Evolutionary conservation across 1,140 invertebrate genomes (phyloP), one percentile per base, ranked within the genome.

Genomic region (Maniola jurtina): DNA sequence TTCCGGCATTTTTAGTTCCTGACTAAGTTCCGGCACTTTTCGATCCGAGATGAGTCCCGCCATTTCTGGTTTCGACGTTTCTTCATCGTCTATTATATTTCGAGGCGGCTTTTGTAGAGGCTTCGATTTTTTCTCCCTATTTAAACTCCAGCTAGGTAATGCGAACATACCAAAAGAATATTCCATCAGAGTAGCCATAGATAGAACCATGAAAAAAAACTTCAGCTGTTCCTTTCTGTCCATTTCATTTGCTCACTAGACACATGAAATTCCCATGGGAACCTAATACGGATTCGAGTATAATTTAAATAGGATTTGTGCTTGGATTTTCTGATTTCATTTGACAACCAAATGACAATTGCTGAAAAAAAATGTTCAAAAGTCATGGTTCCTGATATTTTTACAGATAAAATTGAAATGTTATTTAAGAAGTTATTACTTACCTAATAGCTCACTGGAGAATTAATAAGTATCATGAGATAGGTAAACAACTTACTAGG

Each of bases 151-250:
- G 33, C 38, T 15, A 10, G 71, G 68, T 33, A 65, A 42, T 36
- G 68, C 48, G 47, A 84, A 71, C 33, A 83, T 55, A 8, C 83
- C 82, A 45, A 68, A 84, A 1, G 84, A 86, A 65, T 81, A 87
- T 6, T 74, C 72, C 6, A 87, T 40, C 33, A 76, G 57, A 4
- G 80, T 73, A n/a, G 75, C 65, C 80, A 82, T 83, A 3, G 84
- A 80, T 35, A 76, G 42, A 1, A 77, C 71, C n/a, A 86, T 8
- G 35, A 74, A 57, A 8, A 83, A 16, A 16, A 86, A 61, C 52
- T 74, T 75, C 42, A 80, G 16, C 55, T 83, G 79, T 8, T 81
- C 75, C 7, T 35, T 72, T 70, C 55, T 76, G 40, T 87, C 79
- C 83, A 88, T 84, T 57, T 64, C 40, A 60, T 47, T 60, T 40